Conservation (phyloP, 1,140 invertebrate genomes). For the Drosophila fuyamai region DNA sequence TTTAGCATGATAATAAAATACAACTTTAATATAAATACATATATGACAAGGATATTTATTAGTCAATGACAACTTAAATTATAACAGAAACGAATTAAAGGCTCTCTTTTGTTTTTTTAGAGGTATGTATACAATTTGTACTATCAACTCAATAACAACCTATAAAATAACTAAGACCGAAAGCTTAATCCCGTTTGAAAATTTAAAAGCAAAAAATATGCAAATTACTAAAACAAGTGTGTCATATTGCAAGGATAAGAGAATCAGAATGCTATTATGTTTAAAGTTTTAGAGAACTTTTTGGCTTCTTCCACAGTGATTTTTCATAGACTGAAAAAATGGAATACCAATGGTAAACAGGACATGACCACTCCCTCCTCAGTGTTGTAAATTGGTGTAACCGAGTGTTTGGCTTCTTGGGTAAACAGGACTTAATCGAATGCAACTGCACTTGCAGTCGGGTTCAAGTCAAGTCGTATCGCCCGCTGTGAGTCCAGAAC, state of each 20-base stretch:
- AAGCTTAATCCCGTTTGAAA: too few relatives aligned
- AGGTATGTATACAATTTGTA: too few relatives aligned
- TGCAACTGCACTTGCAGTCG: conserved; percentile 27
- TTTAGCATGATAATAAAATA: too few relatives aligned
- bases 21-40: too few relatives aligned
- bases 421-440: conserved; percentile 35
- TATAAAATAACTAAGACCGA: too few relatives aligned
- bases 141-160: too few relatives aligned
- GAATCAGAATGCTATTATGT: background rate
- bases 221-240: background rate
- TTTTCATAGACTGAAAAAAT: background rate
- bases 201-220: background rate
- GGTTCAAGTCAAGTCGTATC: conserved; percentile 15
- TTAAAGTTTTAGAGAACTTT: background rate
- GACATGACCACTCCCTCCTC: background rate
- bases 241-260: background rate
- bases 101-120: too few relatives aligned
- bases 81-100: too few relatives aligned
- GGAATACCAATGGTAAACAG: conserved; percentile 8
- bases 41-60: too few relatives aligned
- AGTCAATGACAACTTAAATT: too few relatives aligned
- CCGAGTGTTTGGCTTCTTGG: conserved; percentile 26
- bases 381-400: conserved; percentile 28
- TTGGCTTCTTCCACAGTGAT: background rate
- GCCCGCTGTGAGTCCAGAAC: conserved; percentile 4